Evolutionary conservation across 2,888 invertebrate species (phyloP).

Genomic region (Eudasyphora cyanicolor): DNA sequence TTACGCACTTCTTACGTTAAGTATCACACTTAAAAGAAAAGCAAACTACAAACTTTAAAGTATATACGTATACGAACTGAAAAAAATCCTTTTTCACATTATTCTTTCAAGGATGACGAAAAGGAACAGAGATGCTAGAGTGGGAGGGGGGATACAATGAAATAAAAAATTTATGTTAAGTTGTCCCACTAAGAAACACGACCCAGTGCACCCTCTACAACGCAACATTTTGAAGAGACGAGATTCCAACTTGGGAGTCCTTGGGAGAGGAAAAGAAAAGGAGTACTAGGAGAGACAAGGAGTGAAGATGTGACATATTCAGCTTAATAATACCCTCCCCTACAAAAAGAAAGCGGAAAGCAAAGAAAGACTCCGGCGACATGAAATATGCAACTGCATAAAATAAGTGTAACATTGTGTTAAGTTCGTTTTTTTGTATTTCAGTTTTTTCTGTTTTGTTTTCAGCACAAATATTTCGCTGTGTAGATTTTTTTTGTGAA

Average conservation of each 20-base stretch:
- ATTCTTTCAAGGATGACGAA: background rate
- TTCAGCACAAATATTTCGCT: background rate
- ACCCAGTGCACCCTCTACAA: background rate
- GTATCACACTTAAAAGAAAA: constrained; percentile 44
- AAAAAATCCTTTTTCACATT: constrained; percentile 44
- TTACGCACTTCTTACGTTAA: constrained; percentile 50
- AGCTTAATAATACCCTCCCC: constrained; percentile 36
- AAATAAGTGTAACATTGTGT: constrained; percentile 49
- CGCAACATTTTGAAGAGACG: too few species aligned
- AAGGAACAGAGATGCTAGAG: background rate
- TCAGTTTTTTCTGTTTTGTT: background rate
- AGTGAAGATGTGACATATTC: background rate
- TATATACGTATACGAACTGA: too few species aligned
- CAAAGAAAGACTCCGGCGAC: constrained; percentile 44
- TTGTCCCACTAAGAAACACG: constrained; percentile 55
- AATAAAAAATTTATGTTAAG: constrained; percentile 53
- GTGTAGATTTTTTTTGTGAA: constrained; percentile 16
- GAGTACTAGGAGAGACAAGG: background rate
- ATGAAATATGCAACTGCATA: constrained; percentile 44
- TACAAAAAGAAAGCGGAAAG: background rate
- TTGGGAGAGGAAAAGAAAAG: background rate
- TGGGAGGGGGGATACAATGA: background rate
- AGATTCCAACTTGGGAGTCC: background rate
- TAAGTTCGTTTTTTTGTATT: background rate
- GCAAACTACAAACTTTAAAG: constrained; percentile 47